These are phyloP conservation scores for Potorous gilbertii DNA, from an alignment of 2,797 vertebrate species.

Conservation along the genomic window DNA sequence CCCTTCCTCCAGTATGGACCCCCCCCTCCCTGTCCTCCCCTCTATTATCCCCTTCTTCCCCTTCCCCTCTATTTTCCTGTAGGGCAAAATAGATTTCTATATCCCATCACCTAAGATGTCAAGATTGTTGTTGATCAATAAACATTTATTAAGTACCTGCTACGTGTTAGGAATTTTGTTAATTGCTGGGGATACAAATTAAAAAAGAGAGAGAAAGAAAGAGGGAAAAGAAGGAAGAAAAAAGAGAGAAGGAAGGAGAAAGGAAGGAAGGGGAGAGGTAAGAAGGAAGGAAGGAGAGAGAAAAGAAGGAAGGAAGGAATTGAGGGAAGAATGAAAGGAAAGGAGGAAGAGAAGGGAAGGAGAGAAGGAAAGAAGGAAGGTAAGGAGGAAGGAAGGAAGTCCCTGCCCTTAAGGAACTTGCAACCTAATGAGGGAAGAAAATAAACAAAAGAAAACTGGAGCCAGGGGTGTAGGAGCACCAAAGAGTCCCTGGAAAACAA, in stretches of 20 bases:
- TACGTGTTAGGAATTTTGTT: background rate
- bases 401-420: background rate
- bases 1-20: too few relatives aligned
- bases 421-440: background rate
- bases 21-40: too few relatives aligned
- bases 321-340: too few relatives aligned
- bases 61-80: too few relatives aligned
- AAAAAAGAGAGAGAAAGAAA: background rate
- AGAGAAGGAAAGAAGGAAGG: too few relatives aligned
- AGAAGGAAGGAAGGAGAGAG: too few relatives aligned
- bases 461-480: background rate
- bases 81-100: too few relatives aligned
- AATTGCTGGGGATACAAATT: background rate
- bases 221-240: too few relatives aligned
- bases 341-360: background rate
- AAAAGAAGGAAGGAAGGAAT: too few relatives aligned
- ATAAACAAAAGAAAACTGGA: background rate
- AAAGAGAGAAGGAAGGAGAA: too few relatives aligned
- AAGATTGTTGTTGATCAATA: slow-evolving; percentile 38
- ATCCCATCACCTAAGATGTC: slow-evolving; percentile 2
- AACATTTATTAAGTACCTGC: background rate
- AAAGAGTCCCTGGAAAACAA: background rate
- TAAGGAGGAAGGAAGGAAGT: background rate
- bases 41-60: too few relatives aligned
- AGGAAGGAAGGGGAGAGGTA: fast-evolving